Base-by-base conservation (phyloP, 2,113 vertebrate genomes). In the Spea bombifrons region DNA sequence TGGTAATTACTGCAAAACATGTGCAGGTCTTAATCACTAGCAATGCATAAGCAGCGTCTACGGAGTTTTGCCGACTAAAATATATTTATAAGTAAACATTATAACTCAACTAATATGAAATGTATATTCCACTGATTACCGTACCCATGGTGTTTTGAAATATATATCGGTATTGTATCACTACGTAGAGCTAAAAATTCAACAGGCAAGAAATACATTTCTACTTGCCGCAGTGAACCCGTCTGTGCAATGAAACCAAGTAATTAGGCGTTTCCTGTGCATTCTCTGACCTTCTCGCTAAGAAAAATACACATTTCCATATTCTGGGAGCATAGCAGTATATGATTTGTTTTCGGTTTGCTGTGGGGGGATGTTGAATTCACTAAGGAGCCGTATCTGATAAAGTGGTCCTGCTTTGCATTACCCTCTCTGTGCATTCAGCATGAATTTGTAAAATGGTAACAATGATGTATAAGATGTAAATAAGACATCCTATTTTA, bases 391-490 rank as follows among this genome's bases (percentile, higher is more conserved):
- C 17, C 17, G 12, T 12, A 59, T 59, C 63, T 66, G 64, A 55
- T 46, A 67, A 46, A 76, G 49, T 47, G 44, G 45, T 17, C 10
- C 13, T 47, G 44, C 45, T 82, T 83, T 83, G 63, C 76, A 84
- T 82, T 68, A 69, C 13, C 78, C 67, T 47, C 74, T 84, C 76
- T 71, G 81, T 83, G 43, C 16, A 71, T 81, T 88, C 12, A 12
- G 45, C 44, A 43, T 82, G 70, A 59, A 83, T 85, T 86, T 88
- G 80, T 83, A 76, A 82, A 86, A 84, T 75, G 78, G 84, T 86
- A 71, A 75, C 80, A 84, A 83, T 89, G 85, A 89, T 87, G 70
- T 83, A 77, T 81, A 82, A 81, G 55, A 73, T 86, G 69, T 82
- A 87, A 87, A 86, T 87, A 84, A 81, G 80, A 68, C 46, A 84